These are phyloP conservation scores for Patella caerulea DNA, from an alignment of 2,888 invertebrate species.

Conservation along the genomic window DNA sequence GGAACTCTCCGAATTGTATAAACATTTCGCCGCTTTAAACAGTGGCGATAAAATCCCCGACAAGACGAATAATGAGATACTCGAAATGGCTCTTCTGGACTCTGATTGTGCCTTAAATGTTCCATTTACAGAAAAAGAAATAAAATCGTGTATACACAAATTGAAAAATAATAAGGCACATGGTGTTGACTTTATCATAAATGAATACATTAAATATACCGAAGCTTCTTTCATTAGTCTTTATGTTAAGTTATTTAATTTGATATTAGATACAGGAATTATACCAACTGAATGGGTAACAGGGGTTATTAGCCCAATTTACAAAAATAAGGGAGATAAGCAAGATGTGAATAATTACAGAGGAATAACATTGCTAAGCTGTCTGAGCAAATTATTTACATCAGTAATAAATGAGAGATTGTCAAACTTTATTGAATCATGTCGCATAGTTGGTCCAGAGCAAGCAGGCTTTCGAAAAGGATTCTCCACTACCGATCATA, in stretches of 20 bases:
- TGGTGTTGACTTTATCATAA: conserved; percentile 14
- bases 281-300: conserved; percentile 18
- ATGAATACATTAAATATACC: conserved; percentile 22
- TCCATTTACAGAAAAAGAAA: conserved; percentile 18
- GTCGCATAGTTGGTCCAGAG: background rate
- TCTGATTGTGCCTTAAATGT: background rate
- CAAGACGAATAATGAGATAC: background rate
- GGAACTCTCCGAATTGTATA: background rate
- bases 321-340: conserved; percentile 21
- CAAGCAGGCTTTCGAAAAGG: conserved; percentile 8
- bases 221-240: background rate
- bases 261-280: conserved; percentile 20
- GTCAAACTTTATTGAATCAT: background rate
- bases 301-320: conserved; percentile 16
- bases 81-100: background rate
- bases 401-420: background rate
- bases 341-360: conserved; percentile 21
- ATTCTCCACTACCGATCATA: conserved; percentile 15
- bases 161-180: conserved; percentile 18
- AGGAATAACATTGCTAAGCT: conserved; percentile 16
- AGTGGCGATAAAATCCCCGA: background rate
- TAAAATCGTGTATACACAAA: conserved; percentile 1
- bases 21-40: background rate
- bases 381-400: conserved; percentile 4
- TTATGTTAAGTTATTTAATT: conserved; percentile 18